Conservation (phyloP, 2,888 invertebrate genomes). For the Hypena proboscidalis region DNA sequence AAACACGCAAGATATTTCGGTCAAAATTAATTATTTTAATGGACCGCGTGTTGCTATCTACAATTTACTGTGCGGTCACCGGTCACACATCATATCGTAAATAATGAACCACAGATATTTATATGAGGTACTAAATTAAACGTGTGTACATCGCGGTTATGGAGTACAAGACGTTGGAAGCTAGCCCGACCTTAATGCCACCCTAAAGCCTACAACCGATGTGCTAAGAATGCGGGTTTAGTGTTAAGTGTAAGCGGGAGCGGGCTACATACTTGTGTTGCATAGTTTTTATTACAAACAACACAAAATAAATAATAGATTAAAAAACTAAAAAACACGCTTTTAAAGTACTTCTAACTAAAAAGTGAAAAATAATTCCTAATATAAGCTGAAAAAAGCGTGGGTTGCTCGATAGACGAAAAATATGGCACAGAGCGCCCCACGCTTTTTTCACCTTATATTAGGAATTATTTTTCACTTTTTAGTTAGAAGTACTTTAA, state of each 20-base stretch:
- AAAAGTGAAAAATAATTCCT: too few relatives aligned
- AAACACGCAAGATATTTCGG: conserved; percentile 46
- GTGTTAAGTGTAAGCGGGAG: conserved; percentile 20
- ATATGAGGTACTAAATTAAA: conserved; percentile 73
- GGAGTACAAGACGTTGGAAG: conserved; percentile 78
- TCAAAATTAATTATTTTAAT: conserved; percentile 63
- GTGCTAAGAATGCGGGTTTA: conserved; percentile 16
- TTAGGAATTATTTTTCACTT: too few relatives aligned
- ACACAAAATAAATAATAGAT: too few relatives aligned
- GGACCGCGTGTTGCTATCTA: conserved; percentile 51
- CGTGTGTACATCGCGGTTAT: conserved; percentile 53
- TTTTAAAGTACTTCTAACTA: too few relatives aligned
- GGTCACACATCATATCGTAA: conserved; percentile 57
- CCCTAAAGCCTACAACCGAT: conserved; percentile 49
- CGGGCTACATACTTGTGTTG: too few relatives aligned
- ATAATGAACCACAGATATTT: conserved; percentile 56
- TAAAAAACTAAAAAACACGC: too few relatives aligned
- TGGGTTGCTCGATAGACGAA: too few relatives aligned
- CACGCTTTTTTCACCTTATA: too few relatives aligned
- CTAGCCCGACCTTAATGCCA: conserved; percentile 70
- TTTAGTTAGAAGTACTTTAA: too few relatives aligned
- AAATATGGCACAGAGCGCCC: too few relatives aligned
- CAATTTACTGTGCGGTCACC: conserved; percentile 59
- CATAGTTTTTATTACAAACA: too few relatives aligned
- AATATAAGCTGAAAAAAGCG: too few relatives aligned